Conservation (phyloP, 2,888 invertebrate species). For the Nebria salina region DNA sequence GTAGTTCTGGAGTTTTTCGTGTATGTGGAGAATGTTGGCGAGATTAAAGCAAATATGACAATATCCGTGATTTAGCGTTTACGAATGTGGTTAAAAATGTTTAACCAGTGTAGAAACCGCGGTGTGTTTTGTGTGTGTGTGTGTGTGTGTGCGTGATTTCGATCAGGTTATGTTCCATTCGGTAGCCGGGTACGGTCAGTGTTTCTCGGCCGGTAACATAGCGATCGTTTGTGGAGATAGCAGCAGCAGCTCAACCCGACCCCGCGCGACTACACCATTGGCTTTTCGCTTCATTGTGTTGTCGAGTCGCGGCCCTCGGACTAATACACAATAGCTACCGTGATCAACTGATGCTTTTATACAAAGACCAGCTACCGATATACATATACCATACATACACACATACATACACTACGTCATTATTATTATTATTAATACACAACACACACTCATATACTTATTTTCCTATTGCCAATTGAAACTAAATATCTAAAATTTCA, state of each 20-base stretch:
- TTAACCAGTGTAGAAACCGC: conserved; percentile 19
- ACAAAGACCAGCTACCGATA: not conserved
- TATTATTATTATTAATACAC: not conserved
- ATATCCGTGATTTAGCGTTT: not conserved
- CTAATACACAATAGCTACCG: conserved; percentile 26
- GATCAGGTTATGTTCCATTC: conserved; percentile 30
- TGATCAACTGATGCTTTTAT: not conserved
- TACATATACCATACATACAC: not conserved
- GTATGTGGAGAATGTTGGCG: not conserved
- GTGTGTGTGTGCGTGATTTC: conserved; percentile 10
- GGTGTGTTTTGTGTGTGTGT: not conserved
- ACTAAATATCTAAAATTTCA: too few species aligned
- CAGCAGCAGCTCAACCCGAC: not conserved
- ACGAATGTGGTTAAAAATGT: conserved; percentile 9
- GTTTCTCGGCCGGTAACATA: conserved; percentile 23
- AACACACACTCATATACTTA: not conserved
- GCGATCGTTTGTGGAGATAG: conserved; percentile 23
- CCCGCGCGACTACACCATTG: conserved; percentile 9
- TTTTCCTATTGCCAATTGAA: not conserved
- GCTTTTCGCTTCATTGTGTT: conserved; percentile 29
- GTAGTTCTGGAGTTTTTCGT: not conserved
- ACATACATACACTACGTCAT: not conserved
- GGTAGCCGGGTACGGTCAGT: conserved; percentile 27
- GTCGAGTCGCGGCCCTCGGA: not conserved
- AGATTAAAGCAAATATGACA: not conserved